Evolutionary conservation across 1,140 invertebrate genomes (phyloP).

Genomic region (Drosophila subobscura): DNA sequence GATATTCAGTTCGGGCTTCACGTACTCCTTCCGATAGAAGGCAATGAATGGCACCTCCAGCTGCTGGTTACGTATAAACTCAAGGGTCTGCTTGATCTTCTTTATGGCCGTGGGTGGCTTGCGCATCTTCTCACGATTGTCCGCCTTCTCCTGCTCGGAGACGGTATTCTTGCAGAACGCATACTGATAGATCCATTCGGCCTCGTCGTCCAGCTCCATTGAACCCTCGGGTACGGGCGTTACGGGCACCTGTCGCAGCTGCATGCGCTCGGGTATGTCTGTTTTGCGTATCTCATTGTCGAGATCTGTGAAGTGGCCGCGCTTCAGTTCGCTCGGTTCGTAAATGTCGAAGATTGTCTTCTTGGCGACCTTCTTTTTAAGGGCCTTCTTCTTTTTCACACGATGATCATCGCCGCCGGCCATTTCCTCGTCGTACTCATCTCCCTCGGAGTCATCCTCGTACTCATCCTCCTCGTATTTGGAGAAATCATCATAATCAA

Average conservation of each 20-base stretch:
- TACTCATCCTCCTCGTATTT: constrained; percentile 95
- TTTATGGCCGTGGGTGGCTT: constrained; percentile 86
- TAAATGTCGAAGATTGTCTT: constrained; percentile 98
- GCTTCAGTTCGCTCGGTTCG: constrained; percentile 98
- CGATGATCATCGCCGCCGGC: constrained; percentile 86
- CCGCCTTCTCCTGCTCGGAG: constrained; percentile 88
- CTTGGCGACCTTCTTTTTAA: constrained; percentile 90
- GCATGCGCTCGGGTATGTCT: constrained; percentile 96
- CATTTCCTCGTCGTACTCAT: constrained; percentile 89
- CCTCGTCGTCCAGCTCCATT: constrained; percentile 96
- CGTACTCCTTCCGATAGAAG: constrained; percentile 99
- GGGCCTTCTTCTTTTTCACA: constrained; percentile 88
- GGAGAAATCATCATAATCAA: constrained; percentile 98
- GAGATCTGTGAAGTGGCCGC: constrained; percentile 96
- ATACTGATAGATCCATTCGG: constrained; percentile 98
- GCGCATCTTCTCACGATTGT: constrained; percentile 68
- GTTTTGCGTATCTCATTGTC: constrained; percentile 96
- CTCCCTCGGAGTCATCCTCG: constrained; percentile 91
- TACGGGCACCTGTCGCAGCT: constrained; percentile 94
- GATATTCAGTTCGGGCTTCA: constrained; percentile 96
- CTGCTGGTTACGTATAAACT: constrained; percentile 97
- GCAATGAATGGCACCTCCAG: constrained; percentile 99
- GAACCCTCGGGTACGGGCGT: constrained; percentile 92
- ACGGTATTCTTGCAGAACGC: constrained; percentile 94
- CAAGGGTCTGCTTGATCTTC: constrained; percentile 97